phyloP scores from a whole-genome alignment of 1,140 invertebrate genomes.

The Diprion similis region DNA sequence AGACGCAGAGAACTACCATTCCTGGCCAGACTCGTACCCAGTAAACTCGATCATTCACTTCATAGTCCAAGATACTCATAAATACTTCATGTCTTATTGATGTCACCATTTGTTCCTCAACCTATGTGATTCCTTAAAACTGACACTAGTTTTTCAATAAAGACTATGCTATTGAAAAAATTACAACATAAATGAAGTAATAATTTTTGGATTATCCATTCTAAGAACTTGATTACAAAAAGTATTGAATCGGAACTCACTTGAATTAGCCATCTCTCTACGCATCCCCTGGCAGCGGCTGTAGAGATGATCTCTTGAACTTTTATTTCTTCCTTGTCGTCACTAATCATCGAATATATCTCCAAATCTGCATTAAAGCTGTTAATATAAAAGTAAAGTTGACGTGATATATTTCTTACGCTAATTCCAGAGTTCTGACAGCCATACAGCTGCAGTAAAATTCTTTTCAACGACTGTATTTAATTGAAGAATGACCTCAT shows the following conservation, averaged over 20 bases:
- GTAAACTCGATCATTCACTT: conserved; percentile 66
- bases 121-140: conserved; percentile 50
- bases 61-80: conserved; percentile 76
- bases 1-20: conserved; percentile 87
- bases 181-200: not conserved
- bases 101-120: conserved; percentile 84
- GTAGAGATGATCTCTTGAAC: conserved; percentile 78
- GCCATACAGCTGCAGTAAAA: conserved; percentile 48
- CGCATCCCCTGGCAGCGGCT: conserved; percentile 81
- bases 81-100: conserved; percentile 77
- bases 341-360: conserved; percentile 86
- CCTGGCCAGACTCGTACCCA: conserved; percentile 90
- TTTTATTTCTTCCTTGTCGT: conserved; percentile 81
- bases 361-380: conserved; percentile 78
- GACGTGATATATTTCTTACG: not conserved
- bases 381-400: not conserved
- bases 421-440: conserved; percentile 1
- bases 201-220: too few species aligned
- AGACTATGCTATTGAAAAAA: not conserved
- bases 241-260: conserved; percentile 39
- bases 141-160: not conserved
- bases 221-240: not conserved
- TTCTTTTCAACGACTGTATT: conserved; percentile 23
- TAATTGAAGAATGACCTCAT: too few species aligned
- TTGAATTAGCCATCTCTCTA: conserved; percentile 92